These are phyloP conservation scores for Tipula lateralis DNA, from an alignment of 2,888 invertebrate species.

Conservation along the genomic window DNA sequence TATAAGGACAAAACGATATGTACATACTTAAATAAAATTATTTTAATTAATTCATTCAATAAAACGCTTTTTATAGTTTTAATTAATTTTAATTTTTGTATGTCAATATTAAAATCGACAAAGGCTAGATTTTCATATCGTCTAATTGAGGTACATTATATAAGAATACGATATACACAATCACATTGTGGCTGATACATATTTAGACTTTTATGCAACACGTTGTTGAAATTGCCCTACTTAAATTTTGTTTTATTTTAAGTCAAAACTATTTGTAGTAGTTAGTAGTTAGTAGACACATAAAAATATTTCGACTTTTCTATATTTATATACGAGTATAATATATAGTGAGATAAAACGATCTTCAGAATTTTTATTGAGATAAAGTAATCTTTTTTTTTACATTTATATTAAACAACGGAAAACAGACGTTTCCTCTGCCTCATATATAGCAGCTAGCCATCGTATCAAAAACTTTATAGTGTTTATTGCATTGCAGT, in stretches of 20 bases:
- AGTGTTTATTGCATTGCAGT: not conserved
- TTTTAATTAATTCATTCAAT: constrained; percentile 11
- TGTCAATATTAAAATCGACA: not conserved
- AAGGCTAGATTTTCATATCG: constrained; percentile 24
- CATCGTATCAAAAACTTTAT: not conserved
- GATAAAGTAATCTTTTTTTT: not conserved
- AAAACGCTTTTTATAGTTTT: not conserved
- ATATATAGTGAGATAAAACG: not conserved
- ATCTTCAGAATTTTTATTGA: not conserved
- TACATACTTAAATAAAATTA: not conserved
- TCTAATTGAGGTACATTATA: not conserved
- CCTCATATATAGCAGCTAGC: not conserved
- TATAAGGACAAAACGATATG: not conserved
- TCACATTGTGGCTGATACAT: not conserved
- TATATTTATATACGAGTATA: not conserved
- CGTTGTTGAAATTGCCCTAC: constrained; percentile 11
- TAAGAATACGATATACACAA: not conserved
- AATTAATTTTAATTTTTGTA: not conserved
- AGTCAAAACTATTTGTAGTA: not conserved
- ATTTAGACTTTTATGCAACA: not conserved
- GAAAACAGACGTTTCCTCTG: constrained; percentile 1
- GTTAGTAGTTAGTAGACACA: not conserved
- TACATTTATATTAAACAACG: not conserved
- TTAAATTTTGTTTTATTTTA: not conserved
- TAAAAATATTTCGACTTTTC: not conserved